Evolutionary conservation across 2,888 invertebrate species (phyloP).

Genomic region (Agrotis puta): DNA sequence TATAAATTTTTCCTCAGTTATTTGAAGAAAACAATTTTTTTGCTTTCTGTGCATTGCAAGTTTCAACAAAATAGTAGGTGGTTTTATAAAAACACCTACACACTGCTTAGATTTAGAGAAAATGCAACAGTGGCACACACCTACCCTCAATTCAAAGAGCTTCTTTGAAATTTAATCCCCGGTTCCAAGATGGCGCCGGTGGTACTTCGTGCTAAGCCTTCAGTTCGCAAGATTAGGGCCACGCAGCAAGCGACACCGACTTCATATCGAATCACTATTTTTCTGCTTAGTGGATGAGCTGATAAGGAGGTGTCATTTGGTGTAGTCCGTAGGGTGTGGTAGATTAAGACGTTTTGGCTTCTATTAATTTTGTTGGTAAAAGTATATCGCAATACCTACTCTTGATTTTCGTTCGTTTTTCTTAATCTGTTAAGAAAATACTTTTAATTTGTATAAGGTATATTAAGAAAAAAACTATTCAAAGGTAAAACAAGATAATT

Average conservation of each 20-base stretch:
- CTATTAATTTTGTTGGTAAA: no score
- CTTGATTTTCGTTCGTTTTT: no score
- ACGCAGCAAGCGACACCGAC: slow-evolving; percentile 68
- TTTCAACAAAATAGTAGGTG: background rate
- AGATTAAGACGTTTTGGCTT: background rate
- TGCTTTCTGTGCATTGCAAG: background rate
- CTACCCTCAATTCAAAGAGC: slow-evolving; percentile 69
- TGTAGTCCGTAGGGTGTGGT: background rate
- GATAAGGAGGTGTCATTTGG: slow-evolving; percentile 2
- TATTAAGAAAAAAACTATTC: no score
- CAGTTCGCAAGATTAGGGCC: slow-evolving; percentile 72
- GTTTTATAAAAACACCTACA: background rate
- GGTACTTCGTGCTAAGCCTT: slow-evolving; percentile 74
- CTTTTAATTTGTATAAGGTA: no score
- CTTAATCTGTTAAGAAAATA: no score
- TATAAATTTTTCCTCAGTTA: background rate
- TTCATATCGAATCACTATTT: slow-evolving; percentile 53
- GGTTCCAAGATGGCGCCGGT: slow-evolving; percentile 77
- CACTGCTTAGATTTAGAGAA: slow-evolving; percentile 47
- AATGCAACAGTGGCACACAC: slow-evolving; percentile 44
- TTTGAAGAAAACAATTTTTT: background rate
- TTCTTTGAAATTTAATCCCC: slow-evolving; percentile 81
- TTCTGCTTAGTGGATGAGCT: slow-evolving; percentile 17
- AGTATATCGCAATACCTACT: no score
- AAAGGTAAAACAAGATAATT: no score